Evolutionary conservation across 53 echinoderm and acorn worm species (phyloP), one percentile per base, ranked within the genome.

Genomic region (Paracentrotus lividus): DNA sequence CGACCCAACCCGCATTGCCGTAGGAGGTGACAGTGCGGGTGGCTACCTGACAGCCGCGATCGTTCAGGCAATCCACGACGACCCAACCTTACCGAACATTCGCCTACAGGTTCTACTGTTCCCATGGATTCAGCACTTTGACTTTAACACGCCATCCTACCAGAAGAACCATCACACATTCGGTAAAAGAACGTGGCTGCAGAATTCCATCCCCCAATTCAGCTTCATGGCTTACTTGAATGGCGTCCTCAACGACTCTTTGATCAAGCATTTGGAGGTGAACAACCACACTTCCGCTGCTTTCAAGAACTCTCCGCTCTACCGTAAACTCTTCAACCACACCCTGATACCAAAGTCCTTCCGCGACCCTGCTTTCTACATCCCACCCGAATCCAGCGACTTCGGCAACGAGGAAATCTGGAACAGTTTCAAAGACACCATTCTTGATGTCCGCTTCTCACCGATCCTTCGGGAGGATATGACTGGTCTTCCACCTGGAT

Each of bases 11-110:
- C 94, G 96, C 58, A 77, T 99, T 5, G 99, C 93, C 0, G 87
- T 99, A 23, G 94, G 94, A 54, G 99, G 99, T 1, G 97, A 99
- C 92, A 99, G 99, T 59, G 97, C 99, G 2, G 99, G 99, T 5
- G 99, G 97, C 2, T 95, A 96, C 66, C 93, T 99, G 18, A 93
- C 96, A 1, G 96, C 97, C 2, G 95, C 97, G 24, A 94, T 99
- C 34, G 72, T 95, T 6, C 96, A 96, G 86, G 86, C 94, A 43
- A 72, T 99, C 38, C 93, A 93, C 57, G 96, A 96, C 58, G 96
- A 97, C 55, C 84, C 94, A 0, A 29, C 94, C 45, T 86, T 95
- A 29, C 97, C 97, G 10, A 78, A 92, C 34, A 43, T 96, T 33
- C 96, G 92, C 69, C 77, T 95, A n/a, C 98, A 98, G 66, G 93